Conservation (phyloP, 2,797 vertebrate species). For the Sebastes hubbsi region DNA sequence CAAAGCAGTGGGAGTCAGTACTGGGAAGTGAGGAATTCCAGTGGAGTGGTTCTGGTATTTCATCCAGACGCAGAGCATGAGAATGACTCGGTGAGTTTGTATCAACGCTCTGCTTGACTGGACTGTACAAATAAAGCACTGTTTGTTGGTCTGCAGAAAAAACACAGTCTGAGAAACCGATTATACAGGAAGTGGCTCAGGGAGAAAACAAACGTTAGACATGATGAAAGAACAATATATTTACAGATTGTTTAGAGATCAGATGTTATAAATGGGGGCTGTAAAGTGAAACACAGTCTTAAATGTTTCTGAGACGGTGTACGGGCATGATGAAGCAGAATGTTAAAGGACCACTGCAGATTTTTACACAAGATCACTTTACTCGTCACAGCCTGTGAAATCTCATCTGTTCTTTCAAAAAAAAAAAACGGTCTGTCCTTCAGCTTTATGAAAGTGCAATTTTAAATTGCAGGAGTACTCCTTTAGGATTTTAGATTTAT, state of each 20-base stretch:
- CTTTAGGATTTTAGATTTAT: not conserved
- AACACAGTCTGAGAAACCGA: conserved; percentile 38
- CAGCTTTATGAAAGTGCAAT: not conserved
- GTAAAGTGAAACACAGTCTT: not conserved
- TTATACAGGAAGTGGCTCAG: conserved; percentile 57
- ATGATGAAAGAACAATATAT: conserved; percentile 11
- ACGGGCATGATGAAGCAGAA: not conserved
- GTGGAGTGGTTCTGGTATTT: conserved; percentile 68
- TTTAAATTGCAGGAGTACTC: not conserved
- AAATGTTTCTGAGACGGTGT: conserved; percentile 2
- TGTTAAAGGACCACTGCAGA: not conserved
- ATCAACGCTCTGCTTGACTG: conserved; percentile 48
- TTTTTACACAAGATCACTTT: not conserved
- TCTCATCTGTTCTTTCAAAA: not conserved
- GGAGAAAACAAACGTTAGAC: conserved; percentile 46
- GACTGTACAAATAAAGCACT: conserved; percentile 70
- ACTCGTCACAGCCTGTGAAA: not conserved
- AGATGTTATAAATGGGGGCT: not conserved
- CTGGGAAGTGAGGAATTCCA: conserved; percentile 74
- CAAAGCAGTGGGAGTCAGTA: conserved; percentile 62
- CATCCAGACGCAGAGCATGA: conserved; percentile 53
- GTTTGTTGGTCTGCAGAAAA: conserved; percentile 62
- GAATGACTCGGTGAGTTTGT: conserved; percentile 61
- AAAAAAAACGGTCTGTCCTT: not conserved
- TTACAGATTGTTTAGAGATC: conserved; percentile 6